phyloP scores from a whole-genome alignment of 2,113 vertebrate species.

The Oophaga pumilio region DNA sequence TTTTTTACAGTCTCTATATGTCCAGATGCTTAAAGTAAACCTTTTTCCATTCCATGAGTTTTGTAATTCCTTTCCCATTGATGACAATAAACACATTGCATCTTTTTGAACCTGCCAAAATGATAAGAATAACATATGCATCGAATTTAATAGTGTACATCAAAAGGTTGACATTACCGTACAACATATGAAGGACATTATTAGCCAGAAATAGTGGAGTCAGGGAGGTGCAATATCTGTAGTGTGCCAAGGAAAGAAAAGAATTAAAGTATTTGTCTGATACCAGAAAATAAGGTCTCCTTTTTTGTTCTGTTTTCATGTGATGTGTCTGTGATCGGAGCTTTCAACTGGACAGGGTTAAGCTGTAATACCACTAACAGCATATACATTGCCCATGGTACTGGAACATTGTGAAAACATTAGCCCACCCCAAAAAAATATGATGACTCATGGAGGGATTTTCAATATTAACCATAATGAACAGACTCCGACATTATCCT shows the following conservation, averaged over 20 bases:
- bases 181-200: conserved; percentile 1
- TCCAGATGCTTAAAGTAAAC: background rate
- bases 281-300: background rate
- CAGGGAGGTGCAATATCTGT: background rate
- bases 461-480: no score
- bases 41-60: background rate
- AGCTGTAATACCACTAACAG: background rate
- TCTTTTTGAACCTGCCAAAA: background rate
- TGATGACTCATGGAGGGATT: no score
- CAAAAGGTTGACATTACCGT: background rate
- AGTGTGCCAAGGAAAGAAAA: background rate
- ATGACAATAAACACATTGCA: conserved; percentile 14
- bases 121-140: background rate
- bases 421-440: no score
- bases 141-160: background rate
- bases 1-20: background rate
- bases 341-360: background rate
- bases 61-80: background rate
- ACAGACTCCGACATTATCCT: no score
- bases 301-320: background rate
- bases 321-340: background rate
- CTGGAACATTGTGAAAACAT: no score
- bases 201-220: background rate
- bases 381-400: no score
- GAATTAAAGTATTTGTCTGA: background rate